phyloP scores from a whole-genome alignment of 2,888 invertebrate genomes.

The Heliconius erato region DNA sequence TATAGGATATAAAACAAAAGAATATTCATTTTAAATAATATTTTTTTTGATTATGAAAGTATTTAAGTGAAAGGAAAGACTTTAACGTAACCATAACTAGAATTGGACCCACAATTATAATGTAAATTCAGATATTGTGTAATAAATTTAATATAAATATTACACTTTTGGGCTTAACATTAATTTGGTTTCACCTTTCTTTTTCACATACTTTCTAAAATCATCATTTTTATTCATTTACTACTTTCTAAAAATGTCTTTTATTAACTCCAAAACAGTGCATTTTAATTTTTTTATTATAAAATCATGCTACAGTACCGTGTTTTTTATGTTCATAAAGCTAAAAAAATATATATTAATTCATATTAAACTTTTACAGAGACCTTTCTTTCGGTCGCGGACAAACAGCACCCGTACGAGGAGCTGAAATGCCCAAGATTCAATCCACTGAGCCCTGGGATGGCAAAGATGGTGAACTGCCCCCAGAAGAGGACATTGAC shows the following conservation, averaged over 20 bases:
- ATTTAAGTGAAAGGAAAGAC: too few relatives aligned
- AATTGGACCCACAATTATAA: background rate
- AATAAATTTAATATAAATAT: too few relatives aligned
- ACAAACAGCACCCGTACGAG: constrained; percentile 94
- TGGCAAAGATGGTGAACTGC: constrained; percentile 96
- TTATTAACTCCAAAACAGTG: too few relatives aligned
- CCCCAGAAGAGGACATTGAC: constrained; percentile 95
- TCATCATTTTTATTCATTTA: background rate
- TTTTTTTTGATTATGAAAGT: too few relatives aligned
- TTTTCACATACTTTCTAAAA: background rate
- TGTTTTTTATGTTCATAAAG: too few relatives aligned
- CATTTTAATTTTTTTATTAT: too few relatives aligned
- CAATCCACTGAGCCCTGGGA: constrained; percentile 93
- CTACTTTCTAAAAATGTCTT: background rate
- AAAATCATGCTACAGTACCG: too few relatives aligned
- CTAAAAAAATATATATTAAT: background rate
- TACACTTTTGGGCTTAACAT: too few relatives aligned
- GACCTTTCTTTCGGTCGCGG: constrained; percentile 97
- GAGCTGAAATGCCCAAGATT: constrained; percentile 92
- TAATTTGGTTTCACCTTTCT: too few relatives aligned
- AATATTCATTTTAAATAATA: too few relatives aligned
- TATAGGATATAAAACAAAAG: background rate
- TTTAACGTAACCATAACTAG: background rate
- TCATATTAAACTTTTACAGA: constrained; percentile 70
- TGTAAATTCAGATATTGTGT: too few relatives aligned